Evolutionary conservation across 2,888 invertebrate genomes (phyloP).

Genomic region (Eupithecia subumbrata): DNA sequence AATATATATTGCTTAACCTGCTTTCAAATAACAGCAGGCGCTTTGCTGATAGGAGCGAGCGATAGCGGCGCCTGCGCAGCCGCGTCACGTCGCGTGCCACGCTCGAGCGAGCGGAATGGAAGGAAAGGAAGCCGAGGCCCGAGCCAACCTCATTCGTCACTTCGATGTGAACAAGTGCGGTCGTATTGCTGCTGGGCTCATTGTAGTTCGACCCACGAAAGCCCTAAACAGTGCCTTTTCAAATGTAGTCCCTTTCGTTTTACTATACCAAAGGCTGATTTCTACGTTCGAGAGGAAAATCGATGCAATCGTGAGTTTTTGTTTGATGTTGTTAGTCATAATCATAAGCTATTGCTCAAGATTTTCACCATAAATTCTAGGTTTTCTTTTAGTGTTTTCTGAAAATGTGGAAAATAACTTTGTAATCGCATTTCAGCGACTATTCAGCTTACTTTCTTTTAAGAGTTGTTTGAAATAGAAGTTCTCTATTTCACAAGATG

Average conservation of each 20-base stretch:
- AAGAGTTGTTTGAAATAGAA: not conserved
- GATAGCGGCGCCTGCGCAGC: slow-evolving; percentile 22
- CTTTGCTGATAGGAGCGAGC: not conserved
- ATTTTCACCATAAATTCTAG: slow-evolving; percentile 31
- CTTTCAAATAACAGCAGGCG: slow-evolving; percentile 9
- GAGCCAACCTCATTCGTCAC: slow-evolving; percentile 61
- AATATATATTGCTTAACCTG: not conserved
- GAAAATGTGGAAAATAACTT: slow-evolving; percentile 34
- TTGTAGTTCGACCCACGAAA: slow-evolving; percentile 80
- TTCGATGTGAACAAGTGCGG: slow-evolving; percentile 77
- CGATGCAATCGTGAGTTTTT: slow-evolving; percentile 77
- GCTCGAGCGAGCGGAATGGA: slow-evolving; percentile 15
- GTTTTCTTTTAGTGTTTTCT: slow-evolving; percentile 33
- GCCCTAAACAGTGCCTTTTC: slow-evolving; percentile 79
- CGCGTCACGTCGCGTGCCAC: slow-evolving; percentile 25
- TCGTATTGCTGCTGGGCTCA: slow-evolving; percentile 78
- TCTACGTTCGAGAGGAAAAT: slow-evolving; percentile 76
- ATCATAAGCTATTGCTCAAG: slow-evolving; percentile 59
- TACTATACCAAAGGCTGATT: slow-evolving; percentile 67
- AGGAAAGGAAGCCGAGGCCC: not conserved
- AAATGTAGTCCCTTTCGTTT: slow-evolving; percentile 82
- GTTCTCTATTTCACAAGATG: not conserved
- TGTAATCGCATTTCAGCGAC: slow-evolving; percentile 24
- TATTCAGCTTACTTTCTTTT: slow-evolving; percentile 20
- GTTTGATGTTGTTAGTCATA: slow-evolving; percentile 38